phyloP scores from a whole-genome alignment of 2,797 vertebrate genomes.

The Alcedo atthis region DNA sequence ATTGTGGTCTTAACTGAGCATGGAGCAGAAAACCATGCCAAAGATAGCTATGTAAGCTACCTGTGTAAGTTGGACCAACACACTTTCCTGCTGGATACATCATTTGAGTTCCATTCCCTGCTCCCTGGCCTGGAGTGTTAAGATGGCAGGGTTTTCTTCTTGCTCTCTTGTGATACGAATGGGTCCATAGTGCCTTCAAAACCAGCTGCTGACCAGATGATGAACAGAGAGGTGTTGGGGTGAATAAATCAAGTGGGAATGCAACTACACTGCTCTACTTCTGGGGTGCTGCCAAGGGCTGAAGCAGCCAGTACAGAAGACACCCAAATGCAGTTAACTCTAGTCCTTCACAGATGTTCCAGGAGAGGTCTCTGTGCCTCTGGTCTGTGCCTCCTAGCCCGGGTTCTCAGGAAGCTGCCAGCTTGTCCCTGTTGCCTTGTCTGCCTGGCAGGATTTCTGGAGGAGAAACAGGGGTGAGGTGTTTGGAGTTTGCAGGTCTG shows the following conservation, averaged over 20 bases:
- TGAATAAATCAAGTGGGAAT: neutral
- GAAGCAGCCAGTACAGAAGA: neutral
- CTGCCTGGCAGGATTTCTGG: neutral
- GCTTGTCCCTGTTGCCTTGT: neutral
- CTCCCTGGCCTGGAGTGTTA: fast-evolving
- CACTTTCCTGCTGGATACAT: neutral
- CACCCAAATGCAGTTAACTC: neutral
- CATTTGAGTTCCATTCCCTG: neutral
- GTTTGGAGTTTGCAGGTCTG: neutral
- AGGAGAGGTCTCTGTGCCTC: neutral
- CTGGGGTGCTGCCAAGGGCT: neutral
- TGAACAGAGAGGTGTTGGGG: neutral
- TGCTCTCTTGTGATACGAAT: neutral
- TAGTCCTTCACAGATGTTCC: neutral
- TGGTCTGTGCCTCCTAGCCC: neutral
- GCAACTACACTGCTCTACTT: neutral
- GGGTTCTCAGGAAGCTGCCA: neutral
- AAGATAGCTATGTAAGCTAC: neutral
- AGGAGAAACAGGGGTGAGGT: neutral
- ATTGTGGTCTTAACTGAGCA: neutral
- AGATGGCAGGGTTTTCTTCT: neutral
- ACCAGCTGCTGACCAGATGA: neutral
- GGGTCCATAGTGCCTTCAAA: neutral
- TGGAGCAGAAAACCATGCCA: neutral
- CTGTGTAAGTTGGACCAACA: neutral